Conservation (phyloP, 2,888 invertebrate genomes). For the Dermolepida albohirtum region DNA sequence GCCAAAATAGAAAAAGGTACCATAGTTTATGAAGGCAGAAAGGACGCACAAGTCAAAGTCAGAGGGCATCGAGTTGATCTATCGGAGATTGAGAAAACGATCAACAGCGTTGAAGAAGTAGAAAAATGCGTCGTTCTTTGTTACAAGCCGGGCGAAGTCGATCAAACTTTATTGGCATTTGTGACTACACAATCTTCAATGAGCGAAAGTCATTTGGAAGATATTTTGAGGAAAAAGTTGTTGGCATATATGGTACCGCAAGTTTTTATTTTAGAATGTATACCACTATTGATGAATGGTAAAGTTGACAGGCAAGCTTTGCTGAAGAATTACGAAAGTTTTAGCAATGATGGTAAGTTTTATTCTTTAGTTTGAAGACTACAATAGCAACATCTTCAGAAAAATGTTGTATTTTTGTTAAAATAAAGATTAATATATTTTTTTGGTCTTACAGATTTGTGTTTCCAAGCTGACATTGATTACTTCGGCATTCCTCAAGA, state of each 20-base stretch:
- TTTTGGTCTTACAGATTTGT: constrained; percentile 65
- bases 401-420: no score
- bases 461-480: constrained; percentile 74
- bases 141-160: constrained; percentile 79
- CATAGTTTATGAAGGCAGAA: constrained; percentile 83
- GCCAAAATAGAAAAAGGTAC: constrained; percentile 76
- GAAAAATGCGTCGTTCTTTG: constrained; percentile 85
- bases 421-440: neutral
- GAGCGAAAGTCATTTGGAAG: constrained; percentile 74
- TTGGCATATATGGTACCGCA: constrained; percentile 86
- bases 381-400: no score
- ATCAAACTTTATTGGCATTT: constrained; percentile 80
- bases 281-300: constrained; percentile 87
- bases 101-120: constrained; percentile 73
- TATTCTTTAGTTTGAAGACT: no score
- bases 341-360: constrained; percentile 74
- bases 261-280: constrained; percentile 76
- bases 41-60: constrained; percentile 86
- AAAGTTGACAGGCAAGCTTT: constrained; percentile 86
- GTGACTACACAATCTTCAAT: constrained; percentile 63
- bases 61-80: constrained; percentile 89
- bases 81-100: constrained; percentile 83
- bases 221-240: constrained; percentile 72
- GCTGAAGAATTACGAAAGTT: constrained; percentile 79
- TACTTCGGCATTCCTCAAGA: constrained; percentile 73